phyloP scores from a whole-genome alignment of 2,797 vertebrate species.

The Labroides dimidiatus region DNA sequence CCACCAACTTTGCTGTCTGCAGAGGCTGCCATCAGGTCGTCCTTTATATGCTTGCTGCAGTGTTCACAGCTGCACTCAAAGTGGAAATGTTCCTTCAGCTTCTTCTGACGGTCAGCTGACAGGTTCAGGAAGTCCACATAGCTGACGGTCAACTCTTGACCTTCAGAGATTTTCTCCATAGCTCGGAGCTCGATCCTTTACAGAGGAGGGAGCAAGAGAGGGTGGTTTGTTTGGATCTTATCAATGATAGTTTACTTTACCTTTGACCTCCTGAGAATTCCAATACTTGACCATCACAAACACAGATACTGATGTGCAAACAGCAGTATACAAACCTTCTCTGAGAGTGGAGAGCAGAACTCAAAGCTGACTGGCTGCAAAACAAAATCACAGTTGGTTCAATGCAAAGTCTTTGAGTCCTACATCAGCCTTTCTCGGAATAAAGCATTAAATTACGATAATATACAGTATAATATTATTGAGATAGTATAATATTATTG shows the following conservation, averaged over 20 bases:
- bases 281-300: not conserved
- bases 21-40: slow-evolving; percentile 87
- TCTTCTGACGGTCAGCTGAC: slow-evolving; percentile 86
- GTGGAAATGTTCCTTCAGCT: slow-evolving; percentile 90
- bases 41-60: slow-evolving; percentile 88
- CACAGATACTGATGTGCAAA: slow-evolving; percentile 9
- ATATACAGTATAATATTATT: too few species aligned
- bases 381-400: slow-evolving; percentile 64
- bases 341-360: slow-evolving; percentile 93
- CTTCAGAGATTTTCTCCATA: slow-evolving; percentile 85
- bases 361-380: slow-evolving; percentile 96
- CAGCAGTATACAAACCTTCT: slow-evolving; percentile 88
- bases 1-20: slow-evolving; percentile 84
- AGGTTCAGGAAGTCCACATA: slow-evolving; percentile 93
- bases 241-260: too few species aligned
- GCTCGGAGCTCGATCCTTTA: slow-evolving; percentile 93
- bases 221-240: not conserved
- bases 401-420: too few species aligned
- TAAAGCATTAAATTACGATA: too few species aligned
- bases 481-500: too few species aligned
- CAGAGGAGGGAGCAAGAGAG: slow-evolving; percentile 47
- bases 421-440: too few species aligned
- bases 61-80: slow-evolving; percentile 91
- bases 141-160: slow-evolving; percentile 91
- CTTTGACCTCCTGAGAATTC: too few species aligned